Evolutionary conservation across 2,888 invertebrate species (phyloP), one percentile per base, ranked within the genome.

Genomic region (Lasioglossum morio): DNA sequence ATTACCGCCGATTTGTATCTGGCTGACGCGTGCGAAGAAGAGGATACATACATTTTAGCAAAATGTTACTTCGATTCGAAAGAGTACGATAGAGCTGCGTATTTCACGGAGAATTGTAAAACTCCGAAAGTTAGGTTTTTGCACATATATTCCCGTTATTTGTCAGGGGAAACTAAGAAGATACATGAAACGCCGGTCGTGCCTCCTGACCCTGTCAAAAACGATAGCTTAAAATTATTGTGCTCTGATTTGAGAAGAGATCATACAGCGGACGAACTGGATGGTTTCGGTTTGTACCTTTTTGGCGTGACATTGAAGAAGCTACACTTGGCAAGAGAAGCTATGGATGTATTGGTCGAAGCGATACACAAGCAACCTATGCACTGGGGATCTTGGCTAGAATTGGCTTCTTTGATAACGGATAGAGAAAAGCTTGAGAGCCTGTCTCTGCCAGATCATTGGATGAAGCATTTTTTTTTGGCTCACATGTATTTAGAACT

Each of bases 311-410:
- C 99, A 2, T 95, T 99, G 74, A 98, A 98, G 92, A 98, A 98
- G 93, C 95, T 99, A 79, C 98, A 99, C 93, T 96, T 99, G 23
- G 96, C 97, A 75, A 96, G 96, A 86, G 97, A 98, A 91, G 99
- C 99, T 0, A 96, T 97, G 40, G 97, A 97, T 89, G 96, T 98
- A 74, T 96, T 99, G 69, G 96, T 98, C 34, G 97, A 98, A 92
- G 97, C 99, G 0, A 96, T 98, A 19, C 96, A 97, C 83, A 96
- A 96, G 69, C 97, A 97, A 79, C 99, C 99, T 0, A 97, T 98
- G 92, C 96, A 99, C 85, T 99, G 99, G 99, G 97, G 98, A 69
- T 98, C 99, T 0, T 99, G 99, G 98, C 96, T 98, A 57, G 99
- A 99, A 95, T 95, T 99, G 23, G 98, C 98, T 0, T 97, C 97